Base-by-base conservation (phyloP, 2,113 vertebrate species). In the Dipodomys merriami region DNA sequence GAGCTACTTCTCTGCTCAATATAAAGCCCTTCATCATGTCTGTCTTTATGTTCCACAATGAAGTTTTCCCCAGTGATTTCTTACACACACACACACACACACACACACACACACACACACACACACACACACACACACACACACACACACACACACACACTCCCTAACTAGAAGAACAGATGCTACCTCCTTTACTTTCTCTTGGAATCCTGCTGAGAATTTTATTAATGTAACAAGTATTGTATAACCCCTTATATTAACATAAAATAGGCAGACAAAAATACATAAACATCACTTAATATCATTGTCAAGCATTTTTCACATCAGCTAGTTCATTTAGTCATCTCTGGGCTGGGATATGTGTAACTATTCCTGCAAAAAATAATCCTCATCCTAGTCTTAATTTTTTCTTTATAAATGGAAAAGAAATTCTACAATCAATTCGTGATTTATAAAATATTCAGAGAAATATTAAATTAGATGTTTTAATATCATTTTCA, bases 261-360 rank as follows among this genome's bases (percentile, higher is more conserved):
- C 18, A 71, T 84, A 79, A 84, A 11, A 62, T 22, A 39, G 20
- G 6, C 30, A 35, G 57, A 44, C 16, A 39, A 90, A 85, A 65
- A 77, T 27, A 33, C 22, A 90, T 71, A 57, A 44, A 77, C 5
- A 60, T 69, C 76, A 67, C n/a, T 74, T 83, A 19, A 25, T 83
- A 78, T 39, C 12, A 71, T 97, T 90, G 89, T 78, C 73, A 94
- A 84, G 90, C 8, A 88, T 79, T 93, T 83, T 81, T 86, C 29
- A 20, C 33, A 19, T 87, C 53, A 57, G 15, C 53, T n/a, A 44
- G n/a, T 90, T 83, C 53, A 77, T 93, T 88, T 64, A 10, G 62
- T 83, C 13, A 93, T 93, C 35, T 35, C 1, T 69, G 20, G 7
- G 9, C 1, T 73, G 25, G 10, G 9, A n/a, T 90, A 23, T 84